Evolutionary conservation across 2,888 invertebrate species (phyloP).

Genomic region (Pollenia amentaria): DNA sequence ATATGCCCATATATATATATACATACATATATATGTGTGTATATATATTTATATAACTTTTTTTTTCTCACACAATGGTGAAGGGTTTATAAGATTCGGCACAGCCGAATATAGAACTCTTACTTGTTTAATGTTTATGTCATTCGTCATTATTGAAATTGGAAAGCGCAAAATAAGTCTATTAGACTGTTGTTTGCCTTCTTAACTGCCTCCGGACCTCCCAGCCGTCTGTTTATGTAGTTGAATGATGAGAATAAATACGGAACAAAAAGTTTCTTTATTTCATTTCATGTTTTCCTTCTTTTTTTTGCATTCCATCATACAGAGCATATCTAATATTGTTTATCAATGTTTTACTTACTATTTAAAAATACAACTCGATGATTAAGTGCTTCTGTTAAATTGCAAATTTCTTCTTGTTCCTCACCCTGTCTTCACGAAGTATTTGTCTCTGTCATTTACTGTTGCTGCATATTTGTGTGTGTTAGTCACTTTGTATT

Average conservation of each 20-base stretch:
- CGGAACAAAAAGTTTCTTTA: slow-evolving; percentile 46
- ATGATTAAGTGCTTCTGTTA: slow-evolving; percentile 68
- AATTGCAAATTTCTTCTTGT: slow-evolving; percentile 31
- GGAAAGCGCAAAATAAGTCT: slow-evolving; percentile 65
- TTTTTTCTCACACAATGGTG: no score
- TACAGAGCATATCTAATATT: slow-evolving; percentile 66
- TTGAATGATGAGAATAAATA: slow-evolving; percentile 37
- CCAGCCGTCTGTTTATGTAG: background rate
- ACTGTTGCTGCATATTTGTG: background rate
- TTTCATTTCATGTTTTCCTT: slow-evolving; percentile 10
- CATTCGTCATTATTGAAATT: slow-evolving; percentile 70
- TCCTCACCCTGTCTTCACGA: background rate
- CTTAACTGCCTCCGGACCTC: background rate
- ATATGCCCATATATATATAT: no score
- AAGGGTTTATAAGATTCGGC: no score
- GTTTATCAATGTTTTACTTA: slow-evolving; percentile 66
- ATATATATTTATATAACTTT: no score
- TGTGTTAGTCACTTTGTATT: background rate
- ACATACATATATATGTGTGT: no score
- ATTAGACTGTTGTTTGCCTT: background rate
- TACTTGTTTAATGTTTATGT: slow-evolving; percentile 66
- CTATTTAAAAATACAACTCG: slow-evolving; percentile 62
- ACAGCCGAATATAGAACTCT: no score
- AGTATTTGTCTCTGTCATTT: slow-evolving; percentile 41
- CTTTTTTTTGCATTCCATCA: background rate